These are phyloP conservation scores for Paedocypris sp. DNA, from an alignment of 2,113 vertebrate genomes.

Conservation along the genomic window DNA sequence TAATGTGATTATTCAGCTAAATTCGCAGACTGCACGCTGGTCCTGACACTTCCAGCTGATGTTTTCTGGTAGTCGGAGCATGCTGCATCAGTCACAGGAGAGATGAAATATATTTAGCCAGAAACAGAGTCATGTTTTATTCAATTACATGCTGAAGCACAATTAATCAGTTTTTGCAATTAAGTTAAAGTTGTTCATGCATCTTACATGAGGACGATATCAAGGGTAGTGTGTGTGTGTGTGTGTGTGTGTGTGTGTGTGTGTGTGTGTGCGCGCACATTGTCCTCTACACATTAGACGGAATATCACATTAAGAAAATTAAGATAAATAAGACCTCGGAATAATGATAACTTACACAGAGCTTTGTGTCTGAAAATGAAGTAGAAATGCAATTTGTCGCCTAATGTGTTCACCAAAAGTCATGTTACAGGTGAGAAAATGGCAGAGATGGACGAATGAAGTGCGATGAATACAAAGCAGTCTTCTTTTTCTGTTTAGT, in stretches of 20 bases:
- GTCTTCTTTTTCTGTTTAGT: slow-evolving; percentile 26
- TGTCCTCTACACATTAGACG: slow-evolving; percentile 26
- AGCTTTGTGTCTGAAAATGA: not conserved
- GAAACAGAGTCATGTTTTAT: slow-evolving; percentile 65
- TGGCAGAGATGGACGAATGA: not conserved
- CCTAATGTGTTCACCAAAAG: not conserved
- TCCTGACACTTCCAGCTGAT: slow-evolving; percentile 52
- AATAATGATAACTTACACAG: slow-evolving; percentile 1
- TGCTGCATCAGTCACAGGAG: slow-evolving; percentile 61
- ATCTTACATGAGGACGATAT: slow-evolving; percentile 59
- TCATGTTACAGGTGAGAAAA: not conserved
- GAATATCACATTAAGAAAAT: slow-evolving; percentile 22
- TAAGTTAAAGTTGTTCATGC: slow-evolving; percentile 65
- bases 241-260: too few species aligned
- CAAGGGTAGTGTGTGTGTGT: slow-evolving; percentile 48
- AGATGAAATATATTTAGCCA: slow-evolving; percentile 60
- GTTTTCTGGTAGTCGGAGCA: slow-evolving; percentile 56
- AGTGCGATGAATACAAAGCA: slow-evolving; percentile 21
- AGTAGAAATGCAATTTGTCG: slow-evolving; percentile 14
- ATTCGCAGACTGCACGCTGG: slow-evolving; percentile 56
- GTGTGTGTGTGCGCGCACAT: not conserved
- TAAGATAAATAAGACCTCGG: slow-evolving; percentile 27
- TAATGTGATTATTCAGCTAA: slow-evolving; percentile 62
- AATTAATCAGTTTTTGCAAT: slow-evolving; percentile 70
- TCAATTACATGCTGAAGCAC: slow-evolving; percentile 59